These are phyloP conservation scores for Macrocentrus cingulum DNA, from an alignment of 1,140 invertebrate species.

Conservation along the genomic window DNA sequence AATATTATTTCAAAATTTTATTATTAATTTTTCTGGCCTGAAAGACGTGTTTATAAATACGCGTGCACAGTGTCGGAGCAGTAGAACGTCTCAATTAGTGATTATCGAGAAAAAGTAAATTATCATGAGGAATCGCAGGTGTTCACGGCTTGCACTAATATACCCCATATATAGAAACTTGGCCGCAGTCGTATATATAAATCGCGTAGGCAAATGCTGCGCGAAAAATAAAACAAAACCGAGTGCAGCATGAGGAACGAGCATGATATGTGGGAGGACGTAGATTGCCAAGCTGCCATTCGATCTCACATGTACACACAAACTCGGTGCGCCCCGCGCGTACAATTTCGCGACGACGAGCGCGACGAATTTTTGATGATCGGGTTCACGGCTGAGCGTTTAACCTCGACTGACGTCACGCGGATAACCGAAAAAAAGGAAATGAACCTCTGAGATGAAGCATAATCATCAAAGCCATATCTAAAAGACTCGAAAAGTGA, in stretches of 20 bases:
- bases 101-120: neutral
- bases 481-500: too few relatives aligned
- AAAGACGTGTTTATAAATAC: too few relatives aligned
- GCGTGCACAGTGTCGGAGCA: too few relatives aligned
- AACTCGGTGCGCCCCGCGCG: neutral
- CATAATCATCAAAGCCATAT: too few relatives aligned
- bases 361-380: constrained; percentile 22
- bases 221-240: constrained; percentile 15
- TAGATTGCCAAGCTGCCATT: constrained; percentile 37
- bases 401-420: constrained; percentile 12
- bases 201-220: constrained; percentile 24
- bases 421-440: neutral
- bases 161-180: constrained; percentile 1
- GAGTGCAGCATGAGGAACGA: constrained; percentile 18
- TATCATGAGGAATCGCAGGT: constrained; percentile 4
- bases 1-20: too few relatives aligned
- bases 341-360: constrained; percentile 12
- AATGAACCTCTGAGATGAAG: neutral
- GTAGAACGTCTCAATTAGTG: constrained; percentile 7
- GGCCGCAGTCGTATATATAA: constrained; percentile 5
- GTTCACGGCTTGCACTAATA: constrained; percentile 8
- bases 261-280: constrained; percentile 36
- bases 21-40: too few relatives aligned
- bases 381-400: constrained; percentile 11
- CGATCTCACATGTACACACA: neutral